These are phyloP conservation scores for Oreochromis spilurus DNA, from an alignment of 2,113 vertebrate genomes.

Conservation along the genomic window DNA sequence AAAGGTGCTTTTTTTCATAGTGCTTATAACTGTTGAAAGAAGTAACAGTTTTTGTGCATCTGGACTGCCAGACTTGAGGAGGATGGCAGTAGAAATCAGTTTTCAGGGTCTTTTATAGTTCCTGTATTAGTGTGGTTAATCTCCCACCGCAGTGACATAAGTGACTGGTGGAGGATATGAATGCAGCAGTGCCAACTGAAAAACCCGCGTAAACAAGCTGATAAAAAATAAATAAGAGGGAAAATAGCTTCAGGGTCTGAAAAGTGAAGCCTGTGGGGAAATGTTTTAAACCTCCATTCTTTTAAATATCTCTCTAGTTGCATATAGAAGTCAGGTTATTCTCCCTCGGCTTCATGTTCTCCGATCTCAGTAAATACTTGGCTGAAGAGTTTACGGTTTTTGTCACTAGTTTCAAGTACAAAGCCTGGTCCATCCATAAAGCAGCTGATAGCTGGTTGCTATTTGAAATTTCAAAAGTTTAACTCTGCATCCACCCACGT, in stretches of 20 bases:
- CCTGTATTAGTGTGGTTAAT: background rate
- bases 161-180: background rate
- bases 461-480: background rate
- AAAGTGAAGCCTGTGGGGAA: background rate
- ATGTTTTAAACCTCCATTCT: background rate
- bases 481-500: background rate
- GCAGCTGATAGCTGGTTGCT: background rate
- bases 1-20: background rate
- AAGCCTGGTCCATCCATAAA: background rate
- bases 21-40: background rate
- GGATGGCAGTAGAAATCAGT: background rate
- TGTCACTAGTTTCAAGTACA: background rate
- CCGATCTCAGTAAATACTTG: background rate
- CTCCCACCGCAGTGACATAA: background rate
- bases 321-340: background rate
- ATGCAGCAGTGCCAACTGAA: background rate
- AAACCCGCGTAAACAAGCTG: background rate
- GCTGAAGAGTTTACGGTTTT: background rate
- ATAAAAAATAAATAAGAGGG: background rate
- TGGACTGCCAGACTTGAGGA: background rate
- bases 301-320: background rate
- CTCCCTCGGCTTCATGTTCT: background rate
- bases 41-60: background rate
- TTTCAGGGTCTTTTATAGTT: background rate
- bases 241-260: background rate